Percentiles rank a stretch among this genome's conserved stretches.
Conservation (phyloP, 2,113 vertebrate genomes). For the Anarrhichthys ocellatus region DNA sequence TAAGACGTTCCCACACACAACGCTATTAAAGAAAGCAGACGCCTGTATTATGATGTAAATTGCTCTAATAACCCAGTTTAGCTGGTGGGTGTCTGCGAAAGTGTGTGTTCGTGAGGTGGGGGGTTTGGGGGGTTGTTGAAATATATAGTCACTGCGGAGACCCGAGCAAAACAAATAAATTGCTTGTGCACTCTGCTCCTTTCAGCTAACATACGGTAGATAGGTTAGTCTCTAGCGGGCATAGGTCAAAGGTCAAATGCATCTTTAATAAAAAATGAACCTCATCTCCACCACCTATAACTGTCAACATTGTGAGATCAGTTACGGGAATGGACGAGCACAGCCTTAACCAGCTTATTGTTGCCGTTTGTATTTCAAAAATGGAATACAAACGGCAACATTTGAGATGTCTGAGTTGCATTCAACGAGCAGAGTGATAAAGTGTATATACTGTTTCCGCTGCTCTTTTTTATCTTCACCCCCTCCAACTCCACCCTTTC, state of each 20-base stretch:
- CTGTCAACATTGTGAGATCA: neutral
- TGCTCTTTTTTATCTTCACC: conserved; percentile 59
- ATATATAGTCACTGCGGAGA: conserved; percentile 36
- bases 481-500: conserved; percentile 15
- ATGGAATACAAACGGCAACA: conserved; percentile 39
- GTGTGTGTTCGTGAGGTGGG: conserved; percentile 46
- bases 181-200: conserved; percentile 9
- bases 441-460: conserved; percentile 61
- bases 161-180: conserved; percentile 24
- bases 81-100: conserved; percentile 66
- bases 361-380: neutral
- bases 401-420: conserved; percentile 47
- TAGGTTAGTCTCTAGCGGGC: neutral
- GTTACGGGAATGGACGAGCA: neutral
- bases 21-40: conserved; percentile 80
- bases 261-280: conserved; percentile 31
- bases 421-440: conserved; percentile 57
- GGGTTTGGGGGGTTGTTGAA: conserved; percentile 26
- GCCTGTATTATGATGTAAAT: conserved; percentile 86
- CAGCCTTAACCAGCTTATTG: neutral
- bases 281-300: conserved; percentile 36
- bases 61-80: conserved; percentile 84
- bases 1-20: conserved; percentile 82
- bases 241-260: conserved; percentile 70
- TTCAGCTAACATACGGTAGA: conserved; percentile 7